Conservation (phyloP, 1,140 invertebrate genomes). For the Drosophila pseudoananassae region DNA sequence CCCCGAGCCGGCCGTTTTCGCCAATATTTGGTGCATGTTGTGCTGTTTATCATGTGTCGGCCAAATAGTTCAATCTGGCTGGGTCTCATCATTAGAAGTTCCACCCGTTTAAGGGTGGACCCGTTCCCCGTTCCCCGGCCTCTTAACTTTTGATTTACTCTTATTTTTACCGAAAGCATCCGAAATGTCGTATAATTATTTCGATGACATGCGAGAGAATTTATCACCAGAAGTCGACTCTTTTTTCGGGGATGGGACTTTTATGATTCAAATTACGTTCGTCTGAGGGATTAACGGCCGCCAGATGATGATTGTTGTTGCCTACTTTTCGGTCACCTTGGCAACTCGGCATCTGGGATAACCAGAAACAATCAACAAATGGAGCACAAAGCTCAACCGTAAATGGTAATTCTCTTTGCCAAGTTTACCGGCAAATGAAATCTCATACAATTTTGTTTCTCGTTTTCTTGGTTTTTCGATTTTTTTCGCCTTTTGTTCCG, state of each 20-base stretch:
- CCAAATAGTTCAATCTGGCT: slow-evolving; percentile 43
- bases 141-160: slow-evolving; percentile 33
- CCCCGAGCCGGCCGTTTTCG: slow-evolving; percentile 20
- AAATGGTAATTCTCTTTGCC: slow-evolving; percentile 40
- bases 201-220: slow-evolving; percentile 23
- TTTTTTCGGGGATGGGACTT: slow-evolving; percentile 16
- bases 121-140: not conserved
- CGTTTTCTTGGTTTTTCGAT: not conserved
- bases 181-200: slow-evolving; percentile 19
- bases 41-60: slow-evolving; percentile 55
- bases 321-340: slow-evolving; percentile 41
- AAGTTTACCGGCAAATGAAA: slow-evolving; percentile 51
- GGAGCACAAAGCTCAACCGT: slow-evolving; percentile 41
- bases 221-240: slow-evolving; percentile 16
- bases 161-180: not conserved
- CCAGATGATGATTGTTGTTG: slow-evolving; percentile 37
- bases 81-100: slow-evolving; percentile 44
- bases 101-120: slow-evolving; percentile 58
- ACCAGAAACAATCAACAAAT: slow-evolving; percentile 47
- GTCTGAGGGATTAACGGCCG: slow-evolving; percentile 15
- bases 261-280: slow-evolving; percentile 30
- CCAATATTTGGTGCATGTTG: slow-evolving; percentile 13
- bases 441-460: slow-evolving; percentile 17
- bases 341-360: slow-evolving; percentile 7
- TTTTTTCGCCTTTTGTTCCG: slow-evolving; percentile 30